Evolutionary conservation across 2,797 vertebrate genomes (phyloP).

Genomic region (Chiroxiphia lanceolata): DNA sequence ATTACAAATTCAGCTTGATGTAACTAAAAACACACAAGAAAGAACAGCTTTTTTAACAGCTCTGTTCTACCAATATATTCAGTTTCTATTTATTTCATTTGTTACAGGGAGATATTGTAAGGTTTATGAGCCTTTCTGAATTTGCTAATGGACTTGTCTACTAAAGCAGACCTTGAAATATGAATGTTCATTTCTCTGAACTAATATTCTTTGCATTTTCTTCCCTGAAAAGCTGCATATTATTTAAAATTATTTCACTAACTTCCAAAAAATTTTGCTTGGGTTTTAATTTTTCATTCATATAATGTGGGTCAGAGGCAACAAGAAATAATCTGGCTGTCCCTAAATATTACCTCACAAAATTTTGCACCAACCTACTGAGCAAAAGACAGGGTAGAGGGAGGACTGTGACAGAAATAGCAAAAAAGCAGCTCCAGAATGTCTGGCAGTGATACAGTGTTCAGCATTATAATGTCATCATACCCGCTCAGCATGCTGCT

Average conservation of each 20-base stretch:
- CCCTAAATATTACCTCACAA: not conserved
- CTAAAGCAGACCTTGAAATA: conserved; percentile 4
- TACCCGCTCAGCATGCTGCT: not conserved
- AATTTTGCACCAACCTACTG: not conserved
- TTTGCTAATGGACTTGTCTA: not conserved
- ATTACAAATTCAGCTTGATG: not conserved
- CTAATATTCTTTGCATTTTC: not conserved
- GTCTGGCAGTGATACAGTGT: not conserved
- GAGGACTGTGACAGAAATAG: conserved; percentile 5
- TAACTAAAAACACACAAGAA: not conserved
- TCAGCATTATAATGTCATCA: not conserved
- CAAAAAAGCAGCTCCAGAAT: not conserved
- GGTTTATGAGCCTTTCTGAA: not conserved
- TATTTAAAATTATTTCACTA: not conserved
- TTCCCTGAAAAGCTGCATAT: not conserved
- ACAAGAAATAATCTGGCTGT: not conserved
- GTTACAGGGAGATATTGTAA: not conserved
- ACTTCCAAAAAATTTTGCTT: not conserved
- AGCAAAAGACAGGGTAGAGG: not conserved
- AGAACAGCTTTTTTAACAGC: not conserved
- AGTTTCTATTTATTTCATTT: not conserved
- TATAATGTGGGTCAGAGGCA: not conserved
- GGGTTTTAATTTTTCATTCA: not conserved
- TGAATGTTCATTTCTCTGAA: not conserved
- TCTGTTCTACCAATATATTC: not conserved